These are phyloP conservation scores for Leistus spinibarbis DNA, from an alignment of 2,888 invertebrate genomes.

Conservation along the genomic window DNA sequence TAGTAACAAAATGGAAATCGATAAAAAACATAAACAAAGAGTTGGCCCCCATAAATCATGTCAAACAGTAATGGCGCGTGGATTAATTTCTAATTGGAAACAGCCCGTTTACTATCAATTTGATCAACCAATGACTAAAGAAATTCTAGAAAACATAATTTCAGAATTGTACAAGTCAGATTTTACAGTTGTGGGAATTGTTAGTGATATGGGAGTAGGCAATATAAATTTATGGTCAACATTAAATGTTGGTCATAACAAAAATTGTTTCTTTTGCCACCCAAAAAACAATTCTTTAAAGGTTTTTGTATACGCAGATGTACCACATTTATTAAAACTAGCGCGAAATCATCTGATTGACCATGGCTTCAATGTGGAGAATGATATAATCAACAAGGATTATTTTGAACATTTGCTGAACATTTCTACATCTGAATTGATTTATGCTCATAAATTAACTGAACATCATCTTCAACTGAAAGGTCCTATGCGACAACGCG, in stretches of 20 bases:
- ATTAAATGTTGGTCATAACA: neutral
- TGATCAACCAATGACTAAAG: conserved; percentile 39
- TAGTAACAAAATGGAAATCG: conserved; percentile 14
- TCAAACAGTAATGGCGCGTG: conserved; percentile 21
- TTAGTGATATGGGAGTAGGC: conserved; percentile 33
- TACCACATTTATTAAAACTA: conserved; percentile 17
- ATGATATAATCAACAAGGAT: neutral
- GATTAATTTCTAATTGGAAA: conserved; percentile 40
- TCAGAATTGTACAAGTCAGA: conserved; percentile 34
- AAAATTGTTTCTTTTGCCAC: neutral
- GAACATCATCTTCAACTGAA: neutral
- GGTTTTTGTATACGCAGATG: conserved; percentile 5
- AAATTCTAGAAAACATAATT: conserved; percentile 38
- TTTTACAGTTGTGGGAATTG: conserved; percentile 41
- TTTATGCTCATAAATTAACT: neutral
- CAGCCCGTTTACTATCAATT: conserved; percentile 42
- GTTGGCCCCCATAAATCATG: neutral
- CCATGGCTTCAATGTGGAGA: neutral
- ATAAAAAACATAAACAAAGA: conserved; percentile 13
- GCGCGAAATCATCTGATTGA: neutral
- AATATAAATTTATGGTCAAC: conserved; percentile 16
- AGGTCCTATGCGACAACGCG: neutral
- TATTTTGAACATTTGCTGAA: neutral
- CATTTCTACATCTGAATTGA: neutral
- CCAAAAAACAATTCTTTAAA: neutral